Percentiles rank a stretch among this genome's conserved stretches.
phyloP scores from a whole-genome alignment of 2,113 vertebrate genomes.

The Callopanchax toddi region DNA sequence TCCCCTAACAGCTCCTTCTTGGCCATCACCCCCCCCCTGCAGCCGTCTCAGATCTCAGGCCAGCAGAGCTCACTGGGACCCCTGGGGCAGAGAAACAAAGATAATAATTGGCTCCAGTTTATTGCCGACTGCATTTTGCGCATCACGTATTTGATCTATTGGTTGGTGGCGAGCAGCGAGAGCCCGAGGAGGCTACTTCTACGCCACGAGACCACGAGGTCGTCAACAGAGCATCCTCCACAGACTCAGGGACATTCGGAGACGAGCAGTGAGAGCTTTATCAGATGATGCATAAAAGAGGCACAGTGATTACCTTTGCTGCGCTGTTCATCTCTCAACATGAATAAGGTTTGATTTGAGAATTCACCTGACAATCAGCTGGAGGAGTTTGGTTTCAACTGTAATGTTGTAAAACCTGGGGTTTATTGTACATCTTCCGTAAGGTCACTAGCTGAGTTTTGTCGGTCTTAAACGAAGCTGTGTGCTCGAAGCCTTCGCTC shows the following conservation, averaged over 20 bases:
- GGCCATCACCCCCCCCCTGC: constrained; percentile 1
- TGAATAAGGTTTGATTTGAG: background rate
- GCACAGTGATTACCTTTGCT: background rate
- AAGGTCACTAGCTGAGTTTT: no score
- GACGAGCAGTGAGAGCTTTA: constrained; percentile 30
- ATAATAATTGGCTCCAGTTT: constrained; percentile 65
- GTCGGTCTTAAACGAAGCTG: no score
- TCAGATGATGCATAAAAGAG: constrained; percentile 19
- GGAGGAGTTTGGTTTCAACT: no score
- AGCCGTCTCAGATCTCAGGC: constrained; percentile 13
- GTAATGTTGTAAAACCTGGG: no score
- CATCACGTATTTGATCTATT: constrained; percentile 43
- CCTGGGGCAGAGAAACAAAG: constrained; percentile 38
- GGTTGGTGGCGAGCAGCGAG: constrained; percentile 35
- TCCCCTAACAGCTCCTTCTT: background rate
- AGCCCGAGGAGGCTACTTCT: constrained; percentile 31
- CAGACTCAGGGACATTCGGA: constrained; percentile 17
- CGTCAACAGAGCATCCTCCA: constrained; percentile 75
- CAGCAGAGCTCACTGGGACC: constrained; percentile 18
- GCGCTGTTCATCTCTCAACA: constrained; percentile 4
- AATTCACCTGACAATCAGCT: background rate
- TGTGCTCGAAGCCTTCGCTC: no score
- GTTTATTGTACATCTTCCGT: no score
- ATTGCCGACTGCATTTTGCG: constrained; percentile 37
- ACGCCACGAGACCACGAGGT: constrained; percentile 47